Conservation (phyloP, 2,797 vertebrate genomes). For the Darevskia mixta region DNA sequence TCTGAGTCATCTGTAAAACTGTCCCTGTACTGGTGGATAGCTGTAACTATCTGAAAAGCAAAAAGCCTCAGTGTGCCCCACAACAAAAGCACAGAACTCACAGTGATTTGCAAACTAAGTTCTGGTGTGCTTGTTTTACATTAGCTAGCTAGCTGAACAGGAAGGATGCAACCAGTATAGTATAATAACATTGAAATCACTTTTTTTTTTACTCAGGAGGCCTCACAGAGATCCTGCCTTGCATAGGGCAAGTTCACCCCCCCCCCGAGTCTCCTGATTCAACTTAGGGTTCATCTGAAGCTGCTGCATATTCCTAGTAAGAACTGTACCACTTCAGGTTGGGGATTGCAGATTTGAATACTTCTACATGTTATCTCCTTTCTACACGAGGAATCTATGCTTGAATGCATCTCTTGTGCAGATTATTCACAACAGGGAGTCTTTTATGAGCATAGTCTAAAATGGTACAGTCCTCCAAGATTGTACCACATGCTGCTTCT, state of each 20-base stretch:
- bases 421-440: background rate
- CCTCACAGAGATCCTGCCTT: too few relatives aligned
- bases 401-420: background rate
- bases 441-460: background rate
- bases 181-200: background rate
- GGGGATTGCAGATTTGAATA: background rate
- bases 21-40: background rate
- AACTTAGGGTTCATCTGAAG: too few relatives aligned
- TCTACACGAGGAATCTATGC: background rate
- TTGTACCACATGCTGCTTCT: background rate
- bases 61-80: background rate
- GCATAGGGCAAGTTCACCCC: too few relatives aligned
- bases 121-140: background rate
- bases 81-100: background rate
- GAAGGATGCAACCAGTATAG: background rate
- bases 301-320: background rate
- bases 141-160: background rate
- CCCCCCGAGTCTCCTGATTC: too few relatives aligned
- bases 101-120: background rate
- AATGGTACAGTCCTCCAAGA: background rate
- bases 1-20: background rate
- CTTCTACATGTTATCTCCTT: background rate
- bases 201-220: too few relatives aligned
- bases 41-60: conserved; percentile 14
- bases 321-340: background rate